Conservation (phyloP, 2,888 invertebrate species). For the Thereva nobilitata region DNA sequence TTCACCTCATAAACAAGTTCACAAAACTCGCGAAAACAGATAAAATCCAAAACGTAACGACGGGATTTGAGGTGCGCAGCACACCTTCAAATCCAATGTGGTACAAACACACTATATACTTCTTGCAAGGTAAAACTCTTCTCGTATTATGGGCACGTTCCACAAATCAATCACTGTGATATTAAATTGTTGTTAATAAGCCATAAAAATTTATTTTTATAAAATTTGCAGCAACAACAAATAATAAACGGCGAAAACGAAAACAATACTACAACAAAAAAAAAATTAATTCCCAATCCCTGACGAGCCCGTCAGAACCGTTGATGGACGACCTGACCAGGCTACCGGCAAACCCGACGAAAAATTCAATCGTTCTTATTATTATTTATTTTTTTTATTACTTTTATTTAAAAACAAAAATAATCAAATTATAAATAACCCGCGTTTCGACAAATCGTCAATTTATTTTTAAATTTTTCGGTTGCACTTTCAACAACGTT, state of each 20-base stretch:
- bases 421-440: no score
- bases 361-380: no score
- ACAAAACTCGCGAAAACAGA: slow-evolving; percentile 3
- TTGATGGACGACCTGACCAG: no score
- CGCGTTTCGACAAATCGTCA: no score
- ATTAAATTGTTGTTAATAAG: slow-evolving; percentile 33
- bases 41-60: slow-evolving; percentile 5
- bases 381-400: no score
- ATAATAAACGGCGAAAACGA: background rate
- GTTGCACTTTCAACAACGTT: no score
- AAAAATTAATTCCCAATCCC: background rate
- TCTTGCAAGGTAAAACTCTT: background rate
- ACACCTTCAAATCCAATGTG: slow-evolving; percentile 15
- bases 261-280: background rate
- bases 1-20: slow-evolving; percentile 18
- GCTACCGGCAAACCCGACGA: no score
- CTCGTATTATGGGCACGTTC: slow-evolving; percentile 25
- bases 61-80: slow-evolving; percentile 10
- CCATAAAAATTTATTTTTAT: background rate
- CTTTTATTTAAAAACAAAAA: no score
- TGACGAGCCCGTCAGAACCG: no score
- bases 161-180: slow-evolving; percentile 30
- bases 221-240: background rate
- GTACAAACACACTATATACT: background rate
- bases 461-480: no score